Evolutionary conservation across 2,797 vertebrate species (phyloP), one percentile per base, ranked within the genome.

Genomic region (Leptoclinus maculatus): DNA sequence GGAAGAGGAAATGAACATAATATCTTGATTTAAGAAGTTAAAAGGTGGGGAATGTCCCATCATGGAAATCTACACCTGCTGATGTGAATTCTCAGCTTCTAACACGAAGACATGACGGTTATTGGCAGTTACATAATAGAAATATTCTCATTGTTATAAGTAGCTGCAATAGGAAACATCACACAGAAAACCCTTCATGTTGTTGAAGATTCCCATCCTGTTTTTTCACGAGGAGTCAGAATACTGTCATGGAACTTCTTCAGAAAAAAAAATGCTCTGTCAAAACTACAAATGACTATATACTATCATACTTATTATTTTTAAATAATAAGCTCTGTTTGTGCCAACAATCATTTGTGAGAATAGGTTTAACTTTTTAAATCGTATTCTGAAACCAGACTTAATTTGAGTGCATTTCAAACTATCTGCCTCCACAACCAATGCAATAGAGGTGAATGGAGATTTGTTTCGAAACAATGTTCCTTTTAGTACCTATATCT

Each of bases 21-120:
- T 79, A 76, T 76, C 83, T 86, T 90, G 70, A 92, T 91, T 91
- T 88, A 66, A 87, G 77, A 70, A 81, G 86, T 73, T 87, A 54
- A 88, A 83, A 88, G 78, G 70, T 56, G 81, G 78, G 51, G 67
- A 64, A 54, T 8, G 64, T 65, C 69, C 68, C 19, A 2, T 84
- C 58, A 72, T 38, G 78, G 83, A 74, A 66, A 57, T 60, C 43
- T 54, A 2, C 45, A 58, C 51, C 36, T 69, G 47, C 65, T 60
- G 53, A 59, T 39, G 14, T 29, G 17, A 76, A 76, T 67, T 56
- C 63, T 45, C 51, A 62, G 29, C 23, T 38, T 66, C 25, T 23
- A 4, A 67, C 38, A 34, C 25, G 21, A 69, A 39, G 57, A 13
- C n/a, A 8, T 71, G 27, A 68, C 21, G 53, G 12, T 54, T 54